These are phyloP conservation scores for Dasysyrphus albostriatus DNA, from an alignment of 2,888 invertebrate species.

Conservation along the genomic window DNA sequence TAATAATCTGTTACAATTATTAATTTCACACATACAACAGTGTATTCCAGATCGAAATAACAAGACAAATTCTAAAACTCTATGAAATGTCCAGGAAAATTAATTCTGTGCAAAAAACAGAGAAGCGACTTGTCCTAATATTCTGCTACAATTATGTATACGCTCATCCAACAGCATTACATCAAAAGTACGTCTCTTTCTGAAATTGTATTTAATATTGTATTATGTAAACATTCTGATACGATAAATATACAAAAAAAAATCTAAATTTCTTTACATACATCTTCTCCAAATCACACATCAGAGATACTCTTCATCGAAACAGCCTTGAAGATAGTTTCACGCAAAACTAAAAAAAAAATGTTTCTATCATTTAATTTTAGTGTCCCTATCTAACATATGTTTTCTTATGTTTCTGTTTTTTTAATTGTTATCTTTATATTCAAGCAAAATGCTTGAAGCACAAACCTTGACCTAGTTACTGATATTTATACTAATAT, in stretches of 20 bases:
- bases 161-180: no score
- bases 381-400: constrained; percentile 4
- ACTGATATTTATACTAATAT: constrained; percentile 14
- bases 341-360: background rate
- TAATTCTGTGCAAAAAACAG: no score
- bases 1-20: no score
- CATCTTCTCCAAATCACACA: background rate
- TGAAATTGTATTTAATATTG: background rate
- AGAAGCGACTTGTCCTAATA: no score
- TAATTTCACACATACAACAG: no score
- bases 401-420: background rate
- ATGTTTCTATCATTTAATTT: background rate
- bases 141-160: no score
- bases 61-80: no score
- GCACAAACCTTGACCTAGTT: constrained; percentile 38
- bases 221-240: background rate
- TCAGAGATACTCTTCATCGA: background rate
- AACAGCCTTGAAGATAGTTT: constrained; percentile 8
- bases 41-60: no score
- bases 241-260: background rate
- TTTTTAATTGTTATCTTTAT: constrained; percentile 15
- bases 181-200: no score
- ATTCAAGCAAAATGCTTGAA: constrained; percentile 5
- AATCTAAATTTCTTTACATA: no score
- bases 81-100: no score